Conservation (phyloP, 1,140 invertebrate species). For the Rhizoglyphus robini region DNA sequence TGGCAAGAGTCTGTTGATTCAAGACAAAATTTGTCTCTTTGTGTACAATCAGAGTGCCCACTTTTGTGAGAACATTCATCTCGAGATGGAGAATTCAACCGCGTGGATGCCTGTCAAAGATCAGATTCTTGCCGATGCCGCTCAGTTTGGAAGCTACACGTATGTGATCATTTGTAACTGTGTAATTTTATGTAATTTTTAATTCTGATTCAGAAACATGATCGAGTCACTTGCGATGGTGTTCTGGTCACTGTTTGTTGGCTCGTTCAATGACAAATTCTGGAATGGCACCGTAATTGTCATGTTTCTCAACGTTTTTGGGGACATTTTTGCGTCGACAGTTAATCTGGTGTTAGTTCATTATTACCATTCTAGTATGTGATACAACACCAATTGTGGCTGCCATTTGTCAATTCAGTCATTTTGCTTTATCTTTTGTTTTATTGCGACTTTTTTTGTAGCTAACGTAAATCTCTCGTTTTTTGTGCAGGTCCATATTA, state of each 20-base stretch:
- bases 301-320: background rate
- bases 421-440: too few species aligned
- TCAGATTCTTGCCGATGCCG: background rate
- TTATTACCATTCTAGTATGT: background rate
- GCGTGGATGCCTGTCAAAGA: background rate
- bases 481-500: background rate
- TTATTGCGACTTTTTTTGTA: too few species aligned
- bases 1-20: background rate
- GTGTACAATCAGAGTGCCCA: background rate
- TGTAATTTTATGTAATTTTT: background rate
- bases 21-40: background rate
- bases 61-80: background rate
- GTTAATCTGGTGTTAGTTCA: background rate
- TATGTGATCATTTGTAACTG: background rate
- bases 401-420: too few species aligned
- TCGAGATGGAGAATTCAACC: background rate
- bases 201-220: background rate
- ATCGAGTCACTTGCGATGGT: background rate
- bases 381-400: background rate
- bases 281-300: background rate
- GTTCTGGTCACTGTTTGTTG: constrained; percentile 9
- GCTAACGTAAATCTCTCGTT: background rate
- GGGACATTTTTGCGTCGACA: background rate
- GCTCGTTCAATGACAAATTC: background rate
- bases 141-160: background rate